phyloP scores from a whole-genome alignment of 2,888 invertebrate genomes.

The Volucella inanis region DNA sequence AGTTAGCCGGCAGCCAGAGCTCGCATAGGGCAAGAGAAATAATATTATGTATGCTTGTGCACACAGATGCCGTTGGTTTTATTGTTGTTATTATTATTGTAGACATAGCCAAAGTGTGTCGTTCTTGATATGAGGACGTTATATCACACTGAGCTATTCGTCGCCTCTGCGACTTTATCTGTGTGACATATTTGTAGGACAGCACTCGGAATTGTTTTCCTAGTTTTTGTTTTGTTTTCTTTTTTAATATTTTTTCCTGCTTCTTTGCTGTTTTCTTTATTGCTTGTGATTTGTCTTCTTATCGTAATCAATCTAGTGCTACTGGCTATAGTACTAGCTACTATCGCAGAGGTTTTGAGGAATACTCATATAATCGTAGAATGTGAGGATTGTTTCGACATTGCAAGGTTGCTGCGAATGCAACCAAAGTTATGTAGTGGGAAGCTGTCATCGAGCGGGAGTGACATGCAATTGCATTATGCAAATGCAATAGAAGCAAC shows the following conservation, averaged over 20 bases:
- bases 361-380: slow-evolving; percentile 11
- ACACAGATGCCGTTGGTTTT: not conserved
- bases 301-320: slow-evolving; percentile 29
- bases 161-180: slow-evolving; percentile 19
- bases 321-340: too few species aligned
- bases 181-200: slow-evolving; percentile 58
- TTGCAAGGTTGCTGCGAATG: slow-evolving; percentile 51
- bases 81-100: slow-evolving; percentile 16
- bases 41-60: slow-evolving; percentile 34
- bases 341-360: slow-evolving; percentile 43
- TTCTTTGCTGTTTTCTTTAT: not conserved
- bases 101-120: slow-evolving; percentile 43
- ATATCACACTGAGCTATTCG: slow-evolving; percentile 53
- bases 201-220: slow-evolving; percentile 41
- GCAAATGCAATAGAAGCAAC: slow-evolving; percentile 57
- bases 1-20: slow-evolving; percentile 1
- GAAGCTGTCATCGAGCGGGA: slow-evolving; percentile 48
- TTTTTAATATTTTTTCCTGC: not conserved
- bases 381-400: slow-evolving; percentile 52
- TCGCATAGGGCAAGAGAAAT: slow-evolving; percentile 40
- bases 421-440: not conserved
- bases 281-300: not conserved
- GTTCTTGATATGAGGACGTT: slow-evolving; percentile 50
- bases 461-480: slow-evolving; percentile 61
- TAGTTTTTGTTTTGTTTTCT: slow-evolving; percentile 13